Percentiles rank a stretch among this genome's conserved stretches.
Evolutionary conservation across 53 echinoderm and acorn worm genomes (phyloP).

Genomic region (Temnopleurus reevesii): DNA sequence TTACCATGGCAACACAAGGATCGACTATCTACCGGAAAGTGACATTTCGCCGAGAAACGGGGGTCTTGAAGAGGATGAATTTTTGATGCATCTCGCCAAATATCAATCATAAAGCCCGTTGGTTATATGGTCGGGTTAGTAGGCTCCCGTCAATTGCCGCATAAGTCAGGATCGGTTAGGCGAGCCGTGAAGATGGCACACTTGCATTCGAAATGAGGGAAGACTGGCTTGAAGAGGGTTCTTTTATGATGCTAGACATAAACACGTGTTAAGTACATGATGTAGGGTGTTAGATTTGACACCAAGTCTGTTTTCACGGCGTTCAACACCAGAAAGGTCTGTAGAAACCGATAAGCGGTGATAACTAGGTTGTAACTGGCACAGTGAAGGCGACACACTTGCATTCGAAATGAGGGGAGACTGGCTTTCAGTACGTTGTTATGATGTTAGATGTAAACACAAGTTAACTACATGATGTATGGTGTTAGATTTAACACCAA

Average conservation of each 20-base stretch:
- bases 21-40: conserved; percentile 37
- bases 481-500: too few relatives aligned
- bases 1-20: conserved; percentile 40
- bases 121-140: conserved; percentile 17
- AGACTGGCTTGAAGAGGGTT: neutral
- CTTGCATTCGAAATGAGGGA: neutral
- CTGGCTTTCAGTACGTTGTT: too few relatives aligned
- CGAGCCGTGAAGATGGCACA: neutral
- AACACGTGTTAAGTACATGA: too few relatives aligned
- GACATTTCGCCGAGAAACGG: neutral
- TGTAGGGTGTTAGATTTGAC: too few relatives aligned
- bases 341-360: too few relatives aligned
- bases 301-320: too few relatives aligned
- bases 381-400: neutral
- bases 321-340: too few relatives aligned
- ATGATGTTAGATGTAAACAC: neutral
- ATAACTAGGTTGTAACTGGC: too few relatives aligned
- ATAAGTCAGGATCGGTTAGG: neutral
- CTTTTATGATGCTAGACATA: neutral
- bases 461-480: too few relatives aligned
- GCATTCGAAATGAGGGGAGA: neutral
- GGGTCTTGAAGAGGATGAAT: conserved; percentile 25
- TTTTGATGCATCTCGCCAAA: conserved; percentile 29
- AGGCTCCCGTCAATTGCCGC: neutral
- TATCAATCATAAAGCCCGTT: conserved; percentile 15